phyloP scores from a whole-genome alignment of 1,140 invertebrate genomes.

The Drosophila bocki region DNA sequence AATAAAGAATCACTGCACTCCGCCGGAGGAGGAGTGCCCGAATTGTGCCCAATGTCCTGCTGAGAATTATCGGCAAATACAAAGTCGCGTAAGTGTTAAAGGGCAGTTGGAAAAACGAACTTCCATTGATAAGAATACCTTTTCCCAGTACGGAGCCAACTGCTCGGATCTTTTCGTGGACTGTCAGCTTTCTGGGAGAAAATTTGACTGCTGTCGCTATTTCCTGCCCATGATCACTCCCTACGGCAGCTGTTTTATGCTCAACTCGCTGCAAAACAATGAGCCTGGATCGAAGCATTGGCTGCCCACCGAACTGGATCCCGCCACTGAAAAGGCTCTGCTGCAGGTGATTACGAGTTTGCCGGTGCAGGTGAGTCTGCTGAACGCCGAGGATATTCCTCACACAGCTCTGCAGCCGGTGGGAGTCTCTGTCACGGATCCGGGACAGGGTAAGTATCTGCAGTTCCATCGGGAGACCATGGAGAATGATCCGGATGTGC shows the following conservation, averaged over 20 bases:
- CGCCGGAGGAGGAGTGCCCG: constrained; percentile 23
- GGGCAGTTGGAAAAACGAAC: too few relatives aligned
- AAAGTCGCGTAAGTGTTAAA: background rate
- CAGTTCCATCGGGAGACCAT: constrained; percentile 62
- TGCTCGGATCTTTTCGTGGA: constrained; percentile 81
- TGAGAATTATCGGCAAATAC: constrained; percentile 29
- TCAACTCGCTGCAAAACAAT: constrained; percentile 86
- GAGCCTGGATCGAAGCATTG: constrained; percentile 39
- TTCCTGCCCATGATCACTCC: constrained; percentile 86
- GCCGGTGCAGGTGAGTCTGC: constrained; percentile 43
- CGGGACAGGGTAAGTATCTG: constrained; percentile 56
- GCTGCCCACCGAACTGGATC: constrained; percentile 47
- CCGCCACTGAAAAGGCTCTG: constrained; percentile 22
- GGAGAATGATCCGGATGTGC: constrained; percentile 72
- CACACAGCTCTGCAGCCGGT: constrained; percentile 47
- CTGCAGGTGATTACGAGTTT: constrained; percentile 38
- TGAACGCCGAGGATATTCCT: constrained; percentile 72
- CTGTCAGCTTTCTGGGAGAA: constrained; percentile 85
- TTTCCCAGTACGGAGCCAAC: constrained; percentile 55
- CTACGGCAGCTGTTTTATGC: constrained; percentile 85
- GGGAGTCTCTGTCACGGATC: constrained; percentile 31
- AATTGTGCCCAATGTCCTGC: constrained; percentile 52
- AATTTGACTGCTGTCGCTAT: constrained; percentile 86
- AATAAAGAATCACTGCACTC: constrained; percentile 67
- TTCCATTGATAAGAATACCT: background rate